These are phyloP conservation scores for Allolobophora icterica DNA, from an alignment of 2,888 invertebrate genomes.

Conservation along the genomic window DNA sequence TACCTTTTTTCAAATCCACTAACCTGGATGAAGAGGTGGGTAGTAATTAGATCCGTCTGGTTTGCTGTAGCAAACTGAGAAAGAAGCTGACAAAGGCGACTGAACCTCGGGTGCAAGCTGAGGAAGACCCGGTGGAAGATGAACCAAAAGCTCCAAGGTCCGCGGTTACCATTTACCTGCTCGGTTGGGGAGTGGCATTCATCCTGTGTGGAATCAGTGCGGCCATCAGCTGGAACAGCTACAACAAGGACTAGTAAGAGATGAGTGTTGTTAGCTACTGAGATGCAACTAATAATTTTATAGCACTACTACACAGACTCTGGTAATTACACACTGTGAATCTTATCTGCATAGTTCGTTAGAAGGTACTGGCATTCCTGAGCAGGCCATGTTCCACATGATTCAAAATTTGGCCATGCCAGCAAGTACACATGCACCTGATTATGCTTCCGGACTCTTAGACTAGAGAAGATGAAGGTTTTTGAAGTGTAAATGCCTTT, in stretches of 20 bases:
- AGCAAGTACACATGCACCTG: too few relatives aligned
- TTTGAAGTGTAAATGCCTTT: too few relatives aligned
- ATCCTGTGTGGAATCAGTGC: constrained; percentile 90
- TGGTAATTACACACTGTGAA: not conserved
- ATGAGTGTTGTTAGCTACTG: not conserved
- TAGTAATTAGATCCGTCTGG: not conserved
- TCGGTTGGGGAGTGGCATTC: constrained; percentile 88
- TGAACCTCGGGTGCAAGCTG: not conserved
- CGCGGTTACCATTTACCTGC: constrained; percentile 82
- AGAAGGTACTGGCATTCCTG: too few relatives aligned
- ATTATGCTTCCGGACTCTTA: too few relatives aligned
- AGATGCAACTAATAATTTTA: not conserved
- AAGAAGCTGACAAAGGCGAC: not conserved
- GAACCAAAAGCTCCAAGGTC: not conserved
- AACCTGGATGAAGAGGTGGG: not conserved
- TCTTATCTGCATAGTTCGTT: not conserved
- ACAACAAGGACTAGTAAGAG: constrained; percentile 19
- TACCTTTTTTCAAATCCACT: not conserved
- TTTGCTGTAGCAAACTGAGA: not conserved
- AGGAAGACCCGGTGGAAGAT: not conserved
- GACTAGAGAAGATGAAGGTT: too few relatives aligned
- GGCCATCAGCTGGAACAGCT: constrained; percentile 80
- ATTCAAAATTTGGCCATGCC: too few relatives aligned
- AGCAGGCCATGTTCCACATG: too few relatives aligned
- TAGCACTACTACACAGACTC: not conserved